Conservation (phyloP, 1,140 invertebrate genomes). For the Bursaphelenchus mucronatus region DNA sequence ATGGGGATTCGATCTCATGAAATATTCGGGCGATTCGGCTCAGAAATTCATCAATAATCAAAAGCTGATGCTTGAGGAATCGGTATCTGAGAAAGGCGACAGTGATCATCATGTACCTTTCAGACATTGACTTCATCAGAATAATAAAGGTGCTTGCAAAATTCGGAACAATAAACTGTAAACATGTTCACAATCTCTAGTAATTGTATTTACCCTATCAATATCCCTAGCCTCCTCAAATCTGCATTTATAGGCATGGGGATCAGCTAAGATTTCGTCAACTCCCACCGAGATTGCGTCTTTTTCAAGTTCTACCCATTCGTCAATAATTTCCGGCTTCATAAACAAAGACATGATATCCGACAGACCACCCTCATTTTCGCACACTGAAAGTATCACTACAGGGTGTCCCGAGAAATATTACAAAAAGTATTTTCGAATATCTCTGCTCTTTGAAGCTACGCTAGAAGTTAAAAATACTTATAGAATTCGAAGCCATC, state of each 20-base stretch:
- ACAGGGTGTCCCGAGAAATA: too few relatives aligned
- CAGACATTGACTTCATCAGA: slow-evolving; percentile 47
- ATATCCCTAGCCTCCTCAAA: slow-evolving; percentile 35
- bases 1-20: slow-evolving; percentile 20
- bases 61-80: slow-evolving; percentile 39
- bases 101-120: slow-evolving; percentile 36
- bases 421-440: too few relatives aligned
- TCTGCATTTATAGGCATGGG: slow-evolving; percentile 28
- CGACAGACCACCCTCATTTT: slow-evolving; percentile 10
- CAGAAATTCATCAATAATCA: slow-evolving; percentile 46
- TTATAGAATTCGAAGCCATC: slow-evolving; percentile 8
- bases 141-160: slow-evolving; percentile 47
- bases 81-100: slow-evolving; percentile 35
- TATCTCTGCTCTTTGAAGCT: neutral
- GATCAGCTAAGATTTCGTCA: slow-evolving; percentile 34
- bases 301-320: slow-evolving; percentile 43
- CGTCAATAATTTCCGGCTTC: slow-evolving; percentile 34
- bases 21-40: slow-evolving; percentile 38
- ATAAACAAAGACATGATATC: slow-evolving; percentile 38
- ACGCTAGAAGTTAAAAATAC: too few relatives aligned
- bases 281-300: slow-evolving; percentile 41
- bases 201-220: slow-evolving; percentile 18
- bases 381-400: neutral
- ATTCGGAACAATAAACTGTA: slow-evolving; percentile 38
- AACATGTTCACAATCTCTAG: neutral